Base-by-base conservation (phyloP, 2,113 vertebrate species). In the Rhombomys opimus region DNA sequence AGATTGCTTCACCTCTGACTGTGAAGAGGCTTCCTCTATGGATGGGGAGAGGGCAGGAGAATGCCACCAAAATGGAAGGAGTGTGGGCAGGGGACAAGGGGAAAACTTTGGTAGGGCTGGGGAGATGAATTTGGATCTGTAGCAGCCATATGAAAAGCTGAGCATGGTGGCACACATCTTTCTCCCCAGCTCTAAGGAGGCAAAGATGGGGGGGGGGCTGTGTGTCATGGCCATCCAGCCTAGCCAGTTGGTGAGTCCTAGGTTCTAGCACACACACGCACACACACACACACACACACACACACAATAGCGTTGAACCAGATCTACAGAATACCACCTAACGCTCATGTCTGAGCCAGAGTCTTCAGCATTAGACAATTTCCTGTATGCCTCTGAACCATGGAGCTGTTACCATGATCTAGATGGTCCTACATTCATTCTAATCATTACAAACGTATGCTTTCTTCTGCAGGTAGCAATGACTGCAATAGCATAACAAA, bases 51-150 rank as follows among this genome's bases (percentile, higher is more conserved):
- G 72, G 20, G 72, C 38, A 75, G 20, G n/a, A 75, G 76, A 52
- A 1, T 57, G 41, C 63, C 18, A 35, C 46, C 75, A 7, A 57
- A 5, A 68, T 70, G 17, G 38, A 50, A 59, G 17, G 41, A 0
- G 17, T 3, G 2, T 2, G 27, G 14, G 0, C 2, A 23, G 50
- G 38, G 13, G 25, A 20, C 12, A 61, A 8, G 57, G 2, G 10
- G 18, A 0, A 30, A 84, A 30, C 25, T 41, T 41, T 41, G 81
- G 59, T 2, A 25, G 77, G 3, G 25, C n/a, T 11, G 14, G 25
- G n/a, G 81, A 63, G 81, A 30, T 84, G n/a, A 63, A 63, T 30
- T 63, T 63, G 81, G 23, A 63, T 41, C 7, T 84, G 14, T 1
- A 17, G 59, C 59, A 38, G 57, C 54, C 14, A 30, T 30, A 41